Evolutionary conservation across 1,140 invertebrate species (phyloP), one percentile per base, ranked within the genome.

Genomic region (Calosoma granatense): DNA sequence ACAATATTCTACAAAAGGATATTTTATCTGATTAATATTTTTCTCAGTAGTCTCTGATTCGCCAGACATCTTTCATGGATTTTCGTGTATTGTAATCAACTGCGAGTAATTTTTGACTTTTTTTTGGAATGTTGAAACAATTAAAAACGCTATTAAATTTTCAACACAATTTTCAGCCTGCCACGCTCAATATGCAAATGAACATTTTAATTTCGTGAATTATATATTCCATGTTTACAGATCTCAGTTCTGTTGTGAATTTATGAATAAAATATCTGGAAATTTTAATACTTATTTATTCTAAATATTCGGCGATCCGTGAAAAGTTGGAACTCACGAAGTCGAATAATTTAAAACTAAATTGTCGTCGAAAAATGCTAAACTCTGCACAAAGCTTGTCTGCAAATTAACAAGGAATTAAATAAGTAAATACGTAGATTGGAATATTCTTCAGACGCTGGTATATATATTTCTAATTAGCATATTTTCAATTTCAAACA

Each of bases 181-280:
- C 41, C 3, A 4, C 17, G 41, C 6, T 36, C 4, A 17, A 47
- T 12, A 47, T 47, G 41, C 41, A 47, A 47, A 47, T 47, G 9
- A 3, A 47, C 17, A 47, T 47, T 47, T 47, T 17, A 47, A 47
- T 47, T 47, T 12, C 17, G 17, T 4, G 17, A 47, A 47, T 47
- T 47, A 47, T 47, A 17, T 12, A 47, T 47, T 47, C 41, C 17
- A 47, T 47, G 17, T 47, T 47, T 47, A 47, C 41, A 47, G 41
- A 12, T 47, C 41, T 17, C 9, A 47, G 17, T 30, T 30, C 26
- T 30, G 26, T 47, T 47, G 41, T 12, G 41, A 30, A 47, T 47
- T 47, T 47, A 47, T 47, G 41, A 47, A 47, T 47, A 47, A 47
- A 47, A 47, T 47, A 47, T 47, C 41, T 47, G 41, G 9, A 12